These are phyloP conservation scores for Masnerella sp. DNA, from an alignment of 2,888 invertebrate species.

Conservation along the genomic window DNA sequence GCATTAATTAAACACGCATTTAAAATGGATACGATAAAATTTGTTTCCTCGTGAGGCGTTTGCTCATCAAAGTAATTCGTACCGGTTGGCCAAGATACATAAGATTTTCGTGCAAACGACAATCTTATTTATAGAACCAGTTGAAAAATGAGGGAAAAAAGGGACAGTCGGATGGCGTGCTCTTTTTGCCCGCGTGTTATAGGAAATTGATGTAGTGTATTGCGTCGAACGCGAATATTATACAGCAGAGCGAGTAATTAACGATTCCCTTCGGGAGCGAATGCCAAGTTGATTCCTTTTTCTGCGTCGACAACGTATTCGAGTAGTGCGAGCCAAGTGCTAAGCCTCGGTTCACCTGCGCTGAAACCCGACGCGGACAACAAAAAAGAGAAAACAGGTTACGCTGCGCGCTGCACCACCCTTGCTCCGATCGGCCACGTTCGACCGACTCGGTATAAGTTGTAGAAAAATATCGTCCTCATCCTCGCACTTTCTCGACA, in stretches of 20 bases:
- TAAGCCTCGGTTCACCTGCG: conserved; percentile 71
- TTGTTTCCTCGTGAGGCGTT: no score
- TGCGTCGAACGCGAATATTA: conserved; percentile 43
- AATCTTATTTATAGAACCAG: conserved; percentile 27
- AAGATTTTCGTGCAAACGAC: conserved; percentile 16
- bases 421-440: conserved; percentile 22
- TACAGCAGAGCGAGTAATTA: conserved; percentile 54
- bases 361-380: conserved; percentile 74
- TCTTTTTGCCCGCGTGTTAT: conserved; percentile 35
- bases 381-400: conserved; percentile 76
- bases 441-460: conserved; percentile 34
- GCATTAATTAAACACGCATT: no score
- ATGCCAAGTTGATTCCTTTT: conserved; percentile 56
- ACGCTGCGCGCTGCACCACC: conserved; percentile 61
- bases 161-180: conserved; percentile 3
- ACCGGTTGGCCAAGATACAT: conserved; percentile 9
- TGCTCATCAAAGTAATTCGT: no score
- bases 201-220: conserved; percentile 41
- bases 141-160: conserved; percentile 15
- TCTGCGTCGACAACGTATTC: conserved; percentile 49
- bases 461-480: conserved; percentile 24
- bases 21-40: no score
- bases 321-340: conserved; percentile 27
- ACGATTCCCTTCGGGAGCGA: conserved; percentile 57
- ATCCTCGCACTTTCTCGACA: conserved; percentile 1